phyloP scores from a whole-genome alignment of 2,888 invertebrate species.

The Flexamia atlantica region DNA sequence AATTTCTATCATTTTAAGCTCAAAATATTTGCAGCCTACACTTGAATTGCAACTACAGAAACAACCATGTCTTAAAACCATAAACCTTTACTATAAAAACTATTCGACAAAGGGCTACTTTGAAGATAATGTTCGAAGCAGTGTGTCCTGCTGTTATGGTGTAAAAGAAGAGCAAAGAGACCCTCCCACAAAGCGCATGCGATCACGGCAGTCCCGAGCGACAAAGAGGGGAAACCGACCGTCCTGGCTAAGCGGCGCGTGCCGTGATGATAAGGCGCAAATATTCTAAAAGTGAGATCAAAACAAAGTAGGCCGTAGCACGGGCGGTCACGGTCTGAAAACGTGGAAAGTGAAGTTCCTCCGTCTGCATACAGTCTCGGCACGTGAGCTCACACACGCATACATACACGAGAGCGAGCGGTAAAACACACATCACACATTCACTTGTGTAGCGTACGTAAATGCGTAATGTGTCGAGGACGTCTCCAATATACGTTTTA shows the following conservation, averaged over 20 bases:
- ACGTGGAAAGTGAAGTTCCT: slow-evolving; percentile 35
- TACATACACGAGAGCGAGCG: neutral
- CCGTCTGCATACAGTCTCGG: slow-evolving; percentile 28
- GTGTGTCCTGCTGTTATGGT: too few species aligned
- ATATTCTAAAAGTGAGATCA: slow-evolving; percentile 37
- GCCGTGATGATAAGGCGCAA: slow-evolving; percentile 27
- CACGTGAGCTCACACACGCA: slow-evolving; percentile 11
- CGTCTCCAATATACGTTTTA: too few species aligned
- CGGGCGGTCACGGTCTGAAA: slow-evolving; percentile 21
- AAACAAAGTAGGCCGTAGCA: neutral
- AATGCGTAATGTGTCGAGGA: too few species aligned
- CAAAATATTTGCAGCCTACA: too few species aligned
- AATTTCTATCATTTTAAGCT: too few species aligned
- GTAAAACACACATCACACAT: neutral
- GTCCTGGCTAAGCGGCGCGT: neutral
- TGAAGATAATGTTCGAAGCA: too few species aligned
- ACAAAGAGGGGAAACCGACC: neutral
- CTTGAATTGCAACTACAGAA: too few species aligned
- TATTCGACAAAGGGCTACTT: too few species aligned
- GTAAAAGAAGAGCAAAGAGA: neutral
- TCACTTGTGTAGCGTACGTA: too few species aligned
- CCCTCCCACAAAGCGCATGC: slow-evolving; percentile 4
- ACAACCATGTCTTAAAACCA: too few species aligned
- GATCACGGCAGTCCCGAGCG: neutral
- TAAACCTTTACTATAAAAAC: too few species aligned